Base-by-base conservation (phyloP, 1,140 invertebrate genomes). In the Pseudomyrmex cubaensis region DNA sequence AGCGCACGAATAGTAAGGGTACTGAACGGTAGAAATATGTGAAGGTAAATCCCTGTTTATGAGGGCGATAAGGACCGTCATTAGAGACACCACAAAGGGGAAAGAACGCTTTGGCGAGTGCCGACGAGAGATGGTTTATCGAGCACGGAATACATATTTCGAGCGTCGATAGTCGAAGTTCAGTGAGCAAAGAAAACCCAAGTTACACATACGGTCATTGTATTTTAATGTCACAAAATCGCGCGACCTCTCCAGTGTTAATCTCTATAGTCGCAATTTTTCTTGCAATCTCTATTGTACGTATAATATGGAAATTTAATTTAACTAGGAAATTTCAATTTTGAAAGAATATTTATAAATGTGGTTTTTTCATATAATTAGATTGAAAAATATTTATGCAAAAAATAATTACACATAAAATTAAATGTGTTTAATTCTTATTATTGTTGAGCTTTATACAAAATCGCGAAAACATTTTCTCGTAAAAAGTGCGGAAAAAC, bases 61-160 rank as follows among this genome's bases (percentile, higher is more conserved):
- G 86, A 89, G 86, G 78, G 84, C 66, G 87, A 88, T 88, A 89
- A 88, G 78, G 78, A 83, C 85, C 80, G 84, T 88, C 87, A 86
- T 89, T 86, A 88, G 87, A 76, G 78, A 63, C 15, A 59, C 72
- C 84, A 80, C 87, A 86, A 88, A 88, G 87, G 64, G 57, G 52
- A 59, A 66, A 69, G 54, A 70, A 75, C 82, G 72, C 56, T 77
- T 69, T 69, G 48, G 25, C 54, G 66, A 66, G 17, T 85, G 56
- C 57, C 22, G 83, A 77, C 50, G 83, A 59, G 66, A 59, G 56
- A 13, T 73, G 77, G 44, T 74, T 83, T 67, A 73, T 59, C 63
- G 70, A 74, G 17, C 54, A 54, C 5, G 13, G 15, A 44, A 20
- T 62, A 48, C 25, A 52, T 83, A 83, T 12, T 76, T 76, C 57